Evolutionary conservation across 2,888 invertebrate genomes (phyloP), one percentile per base, ranked within the genome.

Genomic region (Andrena hattorfiana): DNA sequence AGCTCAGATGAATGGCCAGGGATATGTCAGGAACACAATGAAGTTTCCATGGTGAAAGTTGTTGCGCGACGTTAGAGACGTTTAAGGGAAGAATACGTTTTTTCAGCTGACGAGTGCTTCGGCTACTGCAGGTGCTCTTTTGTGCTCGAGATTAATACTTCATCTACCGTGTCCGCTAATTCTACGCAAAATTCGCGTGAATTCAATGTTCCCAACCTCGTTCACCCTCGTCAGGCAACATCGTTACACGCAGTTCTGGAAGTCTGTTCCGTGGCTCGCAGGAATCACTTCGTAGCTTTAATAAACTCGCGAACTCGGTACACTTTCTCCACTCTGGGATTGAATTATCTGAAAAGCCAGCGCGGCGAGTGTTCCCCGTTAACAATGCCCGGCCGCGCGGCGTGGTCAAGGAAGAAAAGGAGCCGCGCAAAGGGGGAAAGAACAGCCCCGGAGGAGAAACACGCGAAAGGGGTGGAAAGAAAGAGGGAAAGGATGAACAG

Each of bases 341-440:
- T 42, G 62, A 79, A 69, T 75, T 69, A 79, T 67, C 54, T 42
- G 32, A 59, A 63, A 54, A 68, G 42, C 32, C 60, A 3, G 2
- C 5, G 20, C 48, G 62, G 63, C 10, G 20, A 54, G 70, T 30
- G 63, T 30, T 64, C 56, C 56, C 70, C 70, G 56, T 70, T 64
- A 35, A 63, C 78, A 64, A 78, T 73, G 42, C 26, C 23, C 32
- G 48, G 26, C 49, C 32, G 54, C 32, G 54, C 16, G 6, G 10
- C 26, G 69, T 2, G 6, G 26, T 10, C 13, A 42, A 51, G 48
- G 23, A n/a, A 42, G 42, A 5, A 7, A 59, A 42, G 20, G 28
- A 42, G 30, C 16, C 20, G 26, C 1, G 35, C 23, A 35, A 32
- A 32, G 30, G 30, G 23, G 23, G 49, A 7, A 60, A 42, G 28